Evolutionary conservation across 2,888 invertebrate genomes (phyloP).

Genomic region (Tetranychus truncatus): DNA sequence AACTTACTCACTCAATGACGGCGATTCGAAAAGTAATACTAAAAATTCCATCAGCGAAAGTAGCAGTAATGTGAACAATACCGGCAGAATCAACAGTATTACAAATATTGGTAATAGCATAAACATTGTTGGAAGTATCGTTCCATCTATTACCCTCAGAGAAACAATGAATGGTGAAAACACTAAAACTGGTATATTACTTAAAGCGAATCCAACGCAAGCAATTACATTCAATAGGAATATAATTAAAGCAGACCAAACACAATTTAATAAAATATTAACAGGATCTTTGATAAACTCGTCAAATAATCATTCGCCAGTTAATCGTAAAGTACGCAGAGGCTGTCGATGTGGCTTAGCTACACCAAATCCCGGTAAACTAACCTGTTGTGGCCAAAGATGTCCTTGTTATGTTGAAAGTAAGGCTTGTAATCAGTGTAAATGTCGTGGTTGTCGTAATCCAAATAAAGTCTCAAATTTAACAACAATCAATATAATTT

Average conservation of each 20-base stretch:
- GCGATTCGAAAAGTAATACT: neutral
- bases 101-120: conserved; percentile 4
- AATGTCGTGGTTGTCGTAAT: conserved; percentile 78
- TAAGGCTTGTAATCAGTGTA: conserved; percentile 70
- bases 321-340: conserved; percentile 11
- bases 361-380: conserved; percentile 64
- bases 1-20: neutral
- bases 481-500: conserved; percentile 8
- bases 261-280: neutral
- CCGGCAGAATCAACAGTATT: neutral
- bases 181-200: neutral
- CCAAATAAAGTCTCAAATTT: conserved; percentile 36
- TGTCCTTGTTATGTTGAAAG: conserved; percentile 85
- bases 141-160: neutral
- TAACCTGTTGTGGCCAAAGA: conserved; percentile 79
- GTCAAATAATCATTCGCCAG: neutral
- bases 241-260: neutral
- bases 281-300: neutral
- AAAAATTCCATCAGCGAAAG: neutral
- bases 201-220: neutral
- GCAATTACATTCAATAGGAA: neutral
- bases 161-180: neutral
- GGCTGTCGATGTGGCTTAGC: conserved; percentile 81
- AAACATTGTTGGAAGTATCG: neutral
- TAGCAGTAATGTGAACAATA: neutral